Evolutionary conservation across 2,113 vertebrate genomes (phyloP).

Genomic region (Egretta garzetta): DNA sequence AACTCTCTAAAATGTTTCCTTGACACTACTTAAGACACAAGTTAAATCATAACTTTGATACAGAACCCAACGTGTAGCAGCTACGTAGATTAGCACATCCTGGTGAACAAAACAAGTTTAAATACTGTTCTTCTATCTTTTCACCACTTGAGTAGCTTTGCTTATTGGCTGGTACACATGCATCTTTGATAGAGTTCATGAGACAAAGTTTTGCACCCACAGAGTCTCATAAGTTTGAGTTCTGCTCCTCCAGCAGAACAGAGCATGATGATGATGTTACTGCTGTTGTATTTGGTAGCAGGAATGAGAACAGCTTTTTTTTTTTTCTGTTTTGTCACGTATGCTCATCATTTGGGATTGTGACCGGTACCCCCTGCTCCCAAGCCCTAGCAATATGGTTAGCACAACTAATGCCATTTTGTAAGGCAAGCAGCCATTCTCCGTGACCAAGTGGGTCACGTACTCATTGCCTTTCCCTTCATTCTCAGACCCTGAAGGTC

Average conservation of each 20-base stretch:
- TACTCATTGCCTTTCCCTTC: background rate
- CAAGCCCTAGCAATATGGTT: background rate
- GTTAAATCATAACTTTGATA: background rate
- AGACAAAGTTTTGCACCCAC: background rate
- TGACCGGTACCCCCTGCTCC: background rate
- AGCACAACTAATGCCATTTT: background rate
- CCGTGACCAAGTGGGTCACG: rapidly evolving
- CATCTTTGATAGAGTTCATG: background rate
- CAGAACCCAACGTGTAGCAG: background rate
- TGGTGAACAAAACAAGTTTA: background rate
- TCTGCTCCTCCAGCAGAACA: background rate
- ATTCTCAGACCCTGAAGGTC: background rate
- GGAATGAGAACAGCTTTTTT: background rate
- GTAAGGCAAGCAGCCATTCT: background rate
- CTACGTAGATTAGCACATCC: background rate
- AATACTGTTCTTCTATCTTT: background rate
- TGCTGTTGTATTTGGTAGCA: background rate
- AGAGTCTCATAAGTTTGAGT: background rate
- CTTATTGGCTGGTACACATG: background rate
- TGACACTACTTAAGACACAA: background rate
- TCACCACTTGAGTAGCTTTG: background rate
- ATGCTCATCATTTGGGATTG: background rate
- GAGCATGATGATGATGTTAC: background rate
- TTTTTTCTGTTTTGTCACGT: background rate
- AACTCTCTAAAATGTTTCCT: background rate